Evolutionary conservation across 2,797 vertebrate species (phyloP).

Genomic region (Oophaga sylvatica): DNA sequence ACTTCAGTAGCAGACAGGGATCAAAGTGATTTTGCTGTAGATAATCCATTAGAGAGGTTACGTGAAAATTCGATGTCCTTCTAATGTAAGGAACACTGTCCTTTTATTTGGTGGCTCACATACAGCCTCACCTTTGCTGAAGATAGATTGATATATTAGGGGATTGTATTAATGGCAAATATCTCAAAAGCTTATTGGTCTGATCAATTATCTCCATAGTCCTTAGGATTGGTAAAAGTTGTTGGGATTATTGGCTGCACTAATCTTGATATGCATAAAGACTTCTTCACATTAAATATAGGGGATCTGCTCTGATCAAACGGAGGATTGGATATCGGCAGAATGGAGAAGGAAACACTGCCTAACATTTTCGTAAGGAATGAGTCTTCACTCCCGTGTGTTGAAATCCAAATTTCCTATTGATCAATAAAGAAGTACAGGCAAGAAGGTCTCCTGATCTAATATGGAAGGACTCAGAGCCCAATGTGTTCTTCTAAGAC

Average conservation of each 20-base stretch:
- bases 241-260: neutral
- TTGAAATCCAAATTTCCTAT: neutral
- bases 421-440: neutral
- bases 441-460: neutral
- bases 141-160: neutral
- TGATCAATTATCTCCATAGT: neutral
- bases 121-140: neutral
- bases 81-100: neutral
- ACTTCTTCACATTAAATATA: neutral
- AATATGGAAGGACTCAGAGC: no score
- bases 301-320: no score
- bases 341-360: neutral
- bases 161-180: neutral
- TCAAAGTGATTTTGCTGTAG: neutral
- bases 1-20: neutral
- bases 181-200: neutral
- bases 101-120: neutral
- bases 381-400: no score
- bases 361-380: neutral
- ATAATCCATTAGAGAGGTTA: neutral
- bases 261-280: neutral
- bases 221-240: neutral
- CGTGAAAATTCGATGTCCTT: slow-evolving; percentile 1
- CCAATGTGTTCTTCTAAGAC: no score
- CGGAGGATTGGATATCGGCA: neutral